A percentile compares a stretch with the other conserved stretches of the same genome.
Conservation (phyloP, 2,888 invertebrate species). For the Thysanoteuthis rhombus region DNA sequence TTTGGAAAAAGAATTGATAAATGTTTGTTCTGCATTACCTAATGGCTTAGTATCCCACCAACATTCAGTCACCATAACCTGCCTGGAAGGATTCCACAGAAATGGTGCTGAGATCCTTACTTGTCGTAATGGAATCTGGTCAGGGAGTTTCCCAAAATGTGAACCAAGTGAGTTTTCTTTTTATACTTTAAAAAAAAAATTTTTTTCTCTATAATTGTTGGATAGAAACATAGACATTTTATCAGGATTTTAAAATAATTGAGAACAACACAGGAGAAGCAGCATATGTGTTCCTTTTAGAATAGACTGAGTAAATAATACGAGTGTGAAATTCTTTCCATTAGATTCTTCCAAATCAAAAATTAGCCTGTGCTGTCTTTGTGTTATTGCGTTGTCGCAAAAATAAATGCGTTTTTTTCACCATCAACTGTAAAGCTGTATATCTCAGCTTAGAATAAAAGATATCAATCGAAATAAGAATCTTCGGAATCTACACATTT, state of each 20-base stretch:
- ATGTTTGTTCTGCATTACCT: constrained; percentile 15
- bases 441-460: too few species aligned
- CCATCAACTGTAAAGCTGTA: too few species aligned
- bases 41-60: background rate
- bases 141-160: constrained; percentile 1
- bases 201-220: background rate
- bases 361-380: too few species aligned
- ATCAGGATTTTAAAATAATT: background rate
- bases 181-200: too few species aligned
- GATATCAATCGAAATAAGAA: too few species aligned
- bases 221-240: background rate
- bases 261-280: background rate
- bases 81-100: background rate
- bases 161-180: background rate
- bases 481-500: too few species aligned
- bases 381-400: too few species aligned
- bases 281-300: background rate
- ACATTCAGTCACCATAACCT: background rate
- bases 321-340: background rate
- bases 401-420: too few species aligned
- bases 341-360: background rate
- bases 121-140: constrained; percentile 18
- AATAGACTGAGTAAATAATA: background rate
- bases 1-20: constrained; percentile 20
- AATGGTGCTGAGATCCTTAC: background rate